Evolutionary conservation across 1,140 invertebrate species (phyloP), one percentile per base, ranked within the genome.

Genomic region (Caenorhabditis elegans): DNA sequence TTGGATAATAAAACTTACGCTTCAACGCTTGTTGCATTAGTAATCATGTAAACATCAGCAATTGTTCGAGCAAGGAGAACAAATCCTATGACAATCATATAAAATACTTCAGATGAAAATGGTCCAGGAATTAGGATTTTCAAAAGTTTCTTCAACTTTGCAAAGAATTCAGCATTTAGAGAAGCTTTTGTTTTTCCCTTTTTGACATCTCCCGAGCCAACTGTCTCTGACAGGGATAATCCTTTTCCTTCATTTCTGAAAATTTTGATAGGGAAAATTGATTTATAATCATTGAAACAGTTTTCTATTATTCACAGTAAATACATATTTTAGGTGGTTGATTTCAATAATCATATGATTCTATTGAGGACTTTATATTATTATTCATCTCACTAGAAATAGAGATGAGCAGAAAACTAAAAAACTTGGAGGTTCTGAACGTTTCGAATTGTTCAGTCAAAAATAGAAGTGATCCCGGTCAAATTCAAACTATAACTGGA

Each of bases 21-120:
- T 92, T 98, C 96, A 86, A 98, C 94, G 78, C 94, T 92, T 2
- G 96, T 98, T 17, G 94, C 93, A 90, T 95, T 95, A 86, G 95
- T 93, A 85, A 98, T 98, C 92, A 98, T 94, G 95, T 96, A 98
- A 60, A 98, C 92, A 91, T 99, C 97, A 89, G 95, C 97, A 26
- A 96, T 92, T 0, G 96, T 97, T 88, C 96, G 92, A 4, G 94
- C 92, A 10, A 97, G 92, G 10, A 99, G 91, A 26, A 95, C 93
- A 11, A 90, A 86, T 8, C 96, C 96, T 47, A 98, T 94, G 13
- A 97, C 87, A 3, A 93, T 82, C 88, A 97, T 91, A 84, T 95
- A 95, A 49, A 93, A 94, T 82, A 92, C 92, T 91, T 92, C 92
- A 28, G 86, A 80, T 49, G 89, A 89, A 34, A 92, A 90, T 77